These are phyloP conservation scores for Excalfactoria chinensis DNA, from an alignment of 2,113 vertebrate species.

Conservation along the genomic window DNA sequence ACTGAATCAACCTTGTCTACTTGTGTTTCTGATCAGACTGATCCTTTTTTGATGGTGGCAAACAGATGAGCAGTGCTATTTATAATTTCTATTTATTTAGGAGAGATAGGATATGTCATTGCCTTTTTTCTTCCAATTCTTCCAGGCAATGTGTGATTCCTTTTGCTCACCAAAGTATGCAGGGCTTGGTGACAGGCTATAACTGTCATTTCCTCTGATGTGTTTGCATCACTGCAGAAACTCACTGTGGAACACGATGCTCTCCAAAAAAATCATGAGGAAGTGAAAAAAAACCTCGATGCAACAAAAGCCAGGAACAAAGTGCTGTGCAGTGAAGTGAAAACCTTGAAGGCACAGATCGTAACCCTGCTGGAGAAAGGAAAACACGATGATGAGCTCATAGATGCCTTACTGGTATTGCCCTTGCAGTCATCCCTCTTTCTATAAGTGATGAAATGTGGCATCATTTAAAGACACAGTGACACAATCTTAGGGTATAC, in stretches of 20 bases:
- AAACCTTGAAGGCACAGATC: slow-evolving; percentile 85
- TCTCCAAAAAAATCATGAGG: slow-evolving; percentile 83
- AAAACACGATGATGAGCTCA: slow-evolving; percentile 88
- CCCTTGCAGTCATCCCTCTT: background rate
- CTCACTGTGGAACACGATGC: slow-evolving; percentile 77
- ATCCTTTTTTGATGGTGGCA: background rate
- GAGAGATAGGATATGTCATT: background rate
- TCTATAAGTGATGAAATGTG: background rate
- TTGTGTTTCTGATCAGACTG: background rate
- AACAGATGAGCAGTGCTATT: background rate
- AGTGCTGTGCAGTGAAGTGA: slow-evolving; percentile 83
- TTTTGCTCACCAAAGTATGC: background rate
- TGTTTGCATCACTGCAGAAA: slow-evolving; percentile 73
- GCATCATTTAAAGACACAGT: background rate
- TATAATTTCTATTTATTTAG: background rate
- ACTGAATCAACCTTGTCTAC: background rate
- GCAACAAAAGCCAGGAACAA: slow-evolving; percentile 85
- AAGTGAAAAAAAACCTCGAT: slow-evolving; percentile 84
- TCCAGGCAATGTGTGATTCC: background rate
- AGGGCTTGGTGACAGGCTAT: background rate
- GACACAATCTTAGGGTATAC: background rate
- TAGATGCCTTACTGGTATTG: slow-evolving; percentile 88
- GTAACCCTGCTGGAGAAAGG: slow-evolving; percentile 88
- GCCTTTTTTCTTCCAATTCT: background rate
- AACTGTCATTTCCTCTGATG: background rate